Base-by-base conservation (phyloP, 2,797 vertebrate genomes). In the Onychomys leucogaster region DNA sequence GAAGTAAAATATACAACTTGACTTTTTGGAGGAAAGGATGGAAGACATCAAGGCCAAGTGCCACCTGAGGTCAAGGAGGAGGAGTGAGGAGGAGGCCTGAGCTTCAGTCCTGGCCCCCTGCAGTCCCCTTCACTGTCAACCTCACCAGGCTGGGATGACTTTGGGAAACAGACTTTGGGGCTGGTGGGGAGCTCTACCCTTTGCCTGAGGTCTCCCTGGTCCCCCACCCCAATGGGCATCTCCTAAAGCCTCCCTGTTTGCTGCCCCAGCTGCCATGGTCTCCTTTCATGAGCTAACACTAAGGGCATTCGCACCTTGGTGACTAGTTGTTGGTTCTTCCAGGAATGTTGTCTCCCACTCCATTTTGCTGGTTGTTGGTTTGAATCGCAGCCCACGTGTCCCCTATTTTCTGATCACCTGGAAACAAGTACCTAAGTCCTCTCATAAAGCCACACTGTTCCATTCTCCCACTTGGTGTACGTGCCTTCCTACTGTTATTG, bases 221-320 rank as follows among this genome's bases (percentile, higher is more conserved):
- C 57, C 29, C 17, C 32, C 0, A 21, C 21, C 9, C 29, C 6
- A 5, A 6, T 32, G 11, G 43, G 9, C 14, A 52, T 9, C n/a
- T 69, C 37, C 27, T 5, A 2, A 32, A 59, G 3, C 25, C 29
- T n/a, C 43, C 27, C 19, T 17, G 65, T 84, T 67, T 34, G 2
- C 16, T 41, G 29, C 1, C 6, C 17, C 32, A 1, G 0, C 67
- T 34, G 1, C 14, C 65, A 5, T 13, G 32, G 6, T 17, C n/a
- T 46, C 34, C 21, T 23, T 75, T 75, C 73, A 37, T 12, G 87
- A 55, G 37, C n/a, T 65, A 5, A 32, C 5, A 12, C 16, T 2
- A 13, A 32, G 34, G 63, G 80, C 10, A 4, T 78, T 84, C n/a
- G 46, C 32, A 3, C 8, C 16, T 37, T 34, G 32, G 46, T 12